A percentile compares a stretch with the other conserved stretches of the same genome.
Evolutionary conservation across 2,113 vertebrate genomes (phyloP).

Genomic region (Chaetorhynchus papuensis): DNA sequence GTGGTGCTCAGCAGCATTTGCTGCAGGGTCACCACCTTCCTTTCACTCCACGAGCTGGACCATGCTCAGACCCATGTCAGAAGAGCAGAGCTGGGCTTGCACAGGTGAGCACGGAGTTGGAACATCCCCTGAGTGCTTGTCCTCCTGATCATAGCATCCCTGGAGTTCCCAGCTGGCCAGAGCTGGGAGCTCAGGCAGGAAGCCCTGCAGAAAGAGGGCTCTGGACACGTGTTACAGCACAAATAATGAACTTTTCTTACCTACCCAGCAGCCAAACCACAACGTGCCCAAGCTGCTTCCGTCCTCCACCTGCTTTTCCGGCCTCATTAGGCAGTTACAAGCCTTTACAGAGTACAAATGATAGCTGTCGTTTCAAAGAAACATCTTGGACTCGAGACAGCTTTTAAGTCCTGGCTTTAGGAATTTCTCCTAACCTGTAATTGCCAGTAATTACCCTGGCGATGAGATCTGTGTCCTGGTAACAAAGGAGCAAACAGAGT

Average conservation of each 20-base stretch:
- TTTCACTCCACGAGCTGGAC: background rate
- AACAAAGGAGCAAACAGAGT: background rate
- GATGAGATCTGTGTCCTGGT: constrained; percentile 12
- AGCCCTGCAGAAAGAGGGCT: background rate
- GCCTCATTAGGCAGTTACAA: background rate
- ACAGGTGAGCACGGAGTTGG: rapidly evolving
- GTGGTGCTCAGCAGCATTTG: background rate
- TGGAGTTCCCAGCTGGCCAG: background rate
- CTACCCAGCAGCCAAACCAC: background rate
- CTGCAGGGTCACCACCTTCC: background rate
- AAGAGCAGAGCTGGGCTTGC: background rate
- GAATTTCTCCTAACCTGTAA: constrained; percentile 46
- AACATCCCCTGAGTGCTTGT: background rate
- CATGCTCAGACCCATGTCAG: rapidly evolving
- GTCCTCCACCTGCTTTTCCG: background rate
- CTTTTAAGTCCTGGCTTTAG: constrained; percentile 30
- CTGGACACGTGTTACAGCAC: rapidly evolving
- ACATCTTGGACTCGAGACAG: background rate
- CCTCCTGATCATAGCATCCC: rapidly evolving
- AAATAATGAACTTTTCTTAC: background rate
- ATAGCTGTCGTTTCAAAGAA: background rate
- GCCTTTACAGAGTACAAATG: background rate
- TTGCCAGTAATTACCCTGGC: constrained; percentile 33
- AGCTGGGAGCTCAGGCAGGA: background rate
- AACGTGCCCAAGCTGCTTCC: rapidly evolving